phyloP scores from a whole-genome alignment of 1,140 invertebrate species.

The Drosophila rufa region DNA sequence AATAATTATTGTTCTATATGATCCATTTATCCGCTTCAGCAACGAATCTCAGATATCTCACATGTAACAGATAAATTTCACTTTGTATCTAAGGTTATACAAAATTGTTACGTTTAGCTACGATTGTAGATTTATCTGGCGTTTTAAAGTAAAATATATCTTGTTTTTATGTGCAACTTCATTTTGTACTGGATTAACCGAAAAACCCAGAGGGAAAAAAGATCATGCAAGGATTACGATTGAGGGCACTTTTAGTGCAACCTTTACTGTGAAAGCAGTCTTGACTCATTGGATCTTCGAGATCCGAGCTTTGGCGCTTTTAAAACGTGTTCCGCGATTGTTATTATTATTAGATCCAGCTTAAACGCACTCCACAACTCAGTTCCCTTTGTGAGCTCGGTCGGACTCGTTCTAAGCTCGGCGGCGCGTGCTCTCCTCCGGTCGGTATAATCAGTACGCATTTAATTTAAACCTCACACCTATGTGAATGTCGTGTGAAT shows the following conservation, averaged over 20 bases:
- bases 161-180: not conserved
- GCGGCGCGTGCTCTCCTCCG: conserved; percentile 5
- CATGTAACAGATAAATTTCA: not conserved
- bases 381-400: conserved; percentile 48
- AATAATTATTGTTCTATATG: no score
- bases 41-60: no score
- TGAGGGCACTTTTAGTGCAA: not conserved
- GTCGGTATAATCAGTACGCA: conserved; percentile 16
- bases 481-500: conserved; percentile 8
- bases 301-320: conserved; percentile 7
- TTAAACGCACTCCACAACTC: conserved; percentile 10
- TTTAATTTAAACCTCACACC: conserved; percentile 1
- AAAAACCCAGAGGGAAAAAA: not conserved
- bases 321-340: conserved; percentile 33
- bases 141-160: not conserved
- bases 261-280: not conserved
- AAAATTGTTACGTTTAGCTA: not conserved
- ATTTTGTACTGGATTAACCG: no score
- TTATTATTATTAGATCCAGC: conserved; percentile 16
- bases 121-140: not conserved
- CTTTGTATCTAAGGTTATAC: not conserved
- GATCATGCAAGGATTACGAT: not conserved
- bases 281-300: not conserved
- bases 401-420: conserved; percentile 24
- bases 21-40: no score